Evolutionary conservation across 1,140 invertebrate species (phyloP), one percentile per base, ranked within the genome.

Genomic region (Fopius arisanus): DNA sequence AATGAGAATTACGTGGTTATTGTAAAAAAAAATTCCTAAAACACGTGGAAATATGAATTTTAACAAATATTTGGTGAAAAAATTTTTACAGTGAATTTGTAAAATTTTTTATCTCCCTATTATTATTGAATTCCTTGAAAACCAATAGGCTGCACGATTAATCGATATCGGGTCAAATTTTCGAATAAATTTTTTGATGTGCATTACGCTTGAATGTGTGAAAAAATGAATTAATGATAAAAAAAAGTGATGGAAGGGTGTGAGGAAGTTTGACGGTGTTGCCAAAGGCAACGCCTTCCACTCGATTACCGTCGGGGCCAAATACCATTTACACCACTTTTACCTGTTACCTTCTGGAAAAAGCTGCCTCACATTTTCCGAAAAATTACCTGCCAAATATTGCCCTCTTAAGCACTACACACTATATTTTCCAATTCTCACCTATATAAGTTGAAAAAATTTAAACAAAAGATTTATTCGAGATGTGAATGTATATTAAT

Each of bases 401-500:
- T 23, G 2, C 54, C 10, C 54, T 59, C 54, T 3, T 7, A 23
- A 26, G 23, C 26, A 59, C 54, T 59, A 6, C 33, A 37, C 33
- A 37, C 12, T 7, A n/a, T 37, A 37, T 37, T 37, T 37, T 37
- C 12, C 33, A 37, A 37, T 37, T 37, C 33, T 3, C 62, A 29
- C 21, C 3, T 37, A 67, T 14, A 67, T 29, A 40, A 67, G 9
- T 3, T 31, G 16, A 23, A 37, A 67, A 67, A 67, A 43, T 67
- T 9, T 28, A 59, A 59, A 59, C 23, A 26, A 59, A 59, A 23
- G 21, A 28, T 23, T 59, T 23, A 59, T 59, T 26, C 5, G 54
- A 23, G 51, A 70, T 70, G 68, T 29, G 59, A 70, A 70, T 72
- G 40, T 67, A 66, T 66, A 16, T 72, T 66, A 33, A 72, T 72